Evolutionary conservation across 2,888 invertebrate genomes (phyloP), one percentile per base, ranked within the genome.

Genomic region (Orthosia gothica): DNA sequence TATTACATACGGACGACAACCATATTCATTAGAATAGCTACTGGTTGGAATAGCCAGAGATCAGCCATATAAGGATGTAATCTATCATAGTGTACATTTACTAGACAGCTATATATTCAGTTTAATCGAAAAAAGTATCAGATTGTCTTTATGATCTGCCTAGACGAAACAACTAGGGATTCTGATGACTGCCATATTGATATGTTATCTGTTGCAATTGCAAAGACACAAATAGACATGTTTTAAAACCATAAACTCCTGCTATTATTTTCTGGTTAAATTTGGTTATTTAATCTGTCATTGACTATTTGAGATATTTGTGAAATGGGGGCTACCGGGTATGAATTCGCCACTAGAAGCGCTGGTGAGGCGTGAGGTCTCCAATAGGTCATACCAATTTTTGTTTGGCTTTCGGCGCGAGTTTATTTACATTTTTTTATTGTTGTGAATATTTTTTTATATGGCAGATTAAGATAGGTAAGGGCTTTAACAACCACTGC

Each of bases 171-270:
- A 55, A 45, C 58, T 64, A 59, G 13, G 12, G 11, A 2, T 58
- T 59, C 15, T 3, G 52, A 40, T 2, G 47, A 40, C 59, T 26
- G 32, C 32, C 23, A 65, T 20, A 49, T 45, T 59, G 26, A 61
- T 70, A 78, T 69, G 59, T 78, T 59, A 20, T 47, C 70, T 59
- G 18, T 47, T 23, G 5, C 23, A 70, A 75, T 54, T 59, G 58
- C 47, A 59, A 55, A 55, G n/a, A 65, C 11, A 57, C 15, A 58
- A 69, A 78, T 78, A 52, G 58, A 70, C 78, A 32, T 70, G 11
- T 18, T 70, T 52, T 52, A 26, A 47, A 69, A 54, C 47, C 23
- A n/a, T 23, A 49, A 66, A 57, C 15, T 18, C 23, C 15, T 47
- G 32, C 16, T 72, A 26, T 12, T 32, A 32, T n/a, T 66, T 23